phyloP scores from a whole-genome alignment of 2,888 invertebrate genomes.

The Pheosia gnoma region DNA sequence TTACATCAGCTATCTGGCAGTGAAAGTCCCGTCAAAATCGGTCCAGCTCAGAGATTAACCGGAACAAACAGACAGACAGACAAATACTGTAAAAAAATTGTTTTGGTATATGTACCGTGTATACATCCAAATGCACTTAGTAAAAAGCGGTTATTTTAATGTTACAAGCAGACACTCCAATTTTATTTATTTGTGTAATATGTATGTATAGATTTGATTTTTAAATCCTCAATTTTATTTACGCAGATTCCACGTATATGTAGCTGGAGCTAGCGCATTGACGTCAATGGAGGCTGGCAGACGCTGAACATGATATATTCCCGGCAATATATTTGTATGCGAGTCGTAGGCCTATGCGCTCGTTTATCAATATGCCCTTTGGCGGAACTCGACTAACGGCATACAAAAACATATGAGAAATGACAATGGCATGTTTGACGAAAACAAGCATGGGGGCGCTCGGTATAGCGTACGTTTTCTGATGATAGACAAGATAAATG shows the following conservation, averaged over 20 bases:
- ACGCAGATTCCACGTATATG: conserved; percentile 10
- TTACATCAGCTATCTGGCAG: no score
- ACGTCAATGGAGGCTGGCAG: conserved; percentile 32
- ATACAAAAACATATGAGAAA: conserved; percentile 53
- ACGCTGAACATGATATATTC: conserved; percentile 71
- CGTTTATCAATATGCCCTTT: conserved; percentile 76
- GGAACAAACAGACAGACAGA: no score
- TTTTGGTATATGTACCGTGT: no score
- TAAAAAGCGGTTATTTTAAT: no score
- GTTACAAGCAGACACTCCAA: no score
- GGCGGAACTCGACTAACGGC: conserved; percentile 54
- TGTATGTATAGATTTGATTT: no score
- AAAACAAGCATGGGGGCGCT: conserved; percentile 20
- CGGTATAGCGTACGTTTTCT: conserved; percentile 11
- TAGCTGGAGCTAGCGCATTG: conserved; percentile 34
- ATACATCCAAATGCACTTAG: no score
- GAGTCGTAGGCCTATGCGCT: conserved; percentile 62
- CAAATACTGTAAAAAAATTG: no score
- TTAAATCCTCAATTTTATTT: no score
- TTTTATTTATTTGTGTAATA: no score
- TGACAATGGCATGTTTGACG: conserved; percentile 44
- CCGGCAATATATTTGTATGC: conserved; percentile 69
- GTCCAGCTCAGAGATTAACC: no score
- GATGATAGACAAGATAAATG: not conserved
- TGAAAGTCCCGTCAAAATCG: no score